Evolutionary conservation across 2,113 vertebrate genomes (phyloP).

Genomic region (Nerophis lumbriciformis): DNA sequence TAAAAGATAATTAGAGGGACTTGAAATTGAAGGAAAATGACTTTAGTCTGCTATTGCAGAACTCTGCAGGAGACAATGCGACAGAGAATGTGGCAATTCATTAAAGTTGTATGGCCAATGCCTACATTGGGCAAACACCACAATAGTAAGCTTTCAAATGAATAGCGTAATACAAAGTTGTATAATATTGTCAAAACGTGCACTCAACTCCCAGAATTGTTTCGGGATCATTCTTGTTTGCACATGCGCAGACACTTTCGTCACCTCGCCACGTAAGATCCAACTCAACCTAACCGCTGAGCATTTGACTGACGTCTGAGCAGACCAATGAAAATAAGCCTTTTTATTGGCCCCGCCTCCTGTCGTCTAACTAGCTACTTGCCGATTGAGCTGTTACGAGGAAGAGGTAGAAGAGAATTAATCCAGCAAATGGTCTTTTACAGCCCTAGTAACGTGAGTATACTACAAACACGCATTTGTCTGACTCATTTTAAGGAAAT

Average conservation of each 20-base stretch:
- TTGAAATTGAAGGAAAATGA: too few species aligned
- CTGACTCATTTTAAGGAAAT: neutral
- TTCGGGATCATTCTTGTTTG: neutral
- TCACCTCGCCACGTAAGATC: slow-evolving; percentile 66
- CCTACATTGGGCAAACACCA: too few species aligned
- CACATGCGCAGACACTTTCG: neutral
- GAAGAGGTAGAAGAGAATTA: slow-evolving; percentile 5
- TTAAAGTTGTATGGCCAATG: too few species aligned
- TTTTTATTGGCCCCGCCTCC: neutral
- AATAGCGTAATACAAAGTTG: too few species aligned
- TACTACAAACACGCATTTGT: neutral
- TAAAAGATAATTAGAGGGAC: too few species aligned
- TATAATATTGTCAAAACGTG: too few species aligned
- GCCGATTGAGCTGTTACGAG: slow-evolving; percentile 21
- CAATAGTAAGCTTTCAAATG: too few species aligned
- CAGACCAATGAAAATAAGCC: slow-evolving; percentile 35
- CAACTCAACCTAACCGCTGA: slow-evolving; percentile 58
- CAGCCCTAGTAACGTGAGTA: slow-evolving; percentile 49
- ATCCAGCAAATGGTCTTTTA: slow-evolving; percentile 21
- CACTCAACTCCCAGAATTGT: neutral
- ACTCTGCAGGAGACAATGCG: too few species aligned
- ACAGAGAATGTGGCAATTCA: too few species aligned
- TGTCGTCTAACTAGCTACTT: slow-evolving; percentile 9
- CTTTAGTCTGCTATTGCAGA: too few species aligned
- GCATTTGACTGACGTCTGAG: slow-evolving; percentile 16